phyloP scores from a whole-genome alignment of 2,797 vertebrate genomes.

The Podargus strigoides region DNA sequence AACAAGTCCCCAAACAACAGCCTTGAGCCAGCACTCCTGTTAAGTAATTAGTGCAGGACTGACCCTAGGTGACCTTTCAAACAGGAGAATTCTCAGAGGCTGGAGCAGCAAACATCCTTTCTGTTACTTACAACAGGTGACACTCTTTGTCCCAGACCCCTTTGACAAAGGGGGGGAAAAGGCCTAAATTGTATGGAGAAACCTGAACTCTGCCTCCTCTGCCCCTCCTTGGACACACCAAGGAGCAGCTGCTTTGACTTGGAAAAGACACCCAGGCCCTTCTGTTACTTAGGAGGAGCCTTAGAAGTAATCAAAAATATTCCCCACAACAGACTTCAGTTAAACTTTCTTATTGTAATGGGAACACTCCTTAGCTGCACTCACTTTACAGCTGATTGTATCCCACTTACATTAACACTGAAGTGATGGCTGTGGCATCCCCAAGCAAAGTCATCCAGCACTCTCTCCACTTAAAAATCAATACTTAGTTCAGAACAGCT shows the following conservation, averaged over 20 bases:
- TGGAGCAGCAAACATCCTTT: neutral
- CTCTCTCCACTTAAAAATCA: neutral
- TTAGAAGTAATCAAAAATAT: neutral
- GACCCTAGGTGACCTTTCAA: too few relatives aligned
- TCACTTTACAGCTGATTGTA: too few relatives aligned
- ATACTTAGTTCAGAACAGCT: neutral
- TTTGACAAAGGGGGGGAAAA: neutral
- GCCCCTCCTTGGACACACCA: neutral
- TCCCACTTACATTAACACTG: neutral
- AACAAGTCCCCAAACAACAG: neutral
- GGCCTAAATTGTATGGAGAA: neutral
- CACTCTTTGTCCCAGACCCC: neutral
- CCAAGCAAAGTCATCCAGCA: neutral
- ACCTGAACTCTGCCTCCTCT: neutral
- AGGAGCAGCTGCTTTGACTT: neutral
- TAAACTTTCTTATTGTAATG: neutral
- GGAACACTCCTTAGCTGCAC: too few relatives aligned
- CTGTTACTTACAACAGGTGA: neutral
- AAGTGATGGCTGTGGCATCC: neutral
- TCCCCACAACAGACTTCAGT: neutral
- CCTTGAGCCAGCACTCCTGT: neutral
- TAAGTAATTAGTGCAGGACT: neutral
- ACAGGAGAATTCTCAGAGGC: neutral
- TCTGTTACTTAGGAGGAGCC: neutral
- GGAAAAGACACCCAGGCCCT: neutral